Base-by-base conservation (phyloP, 1,140 invertebrate species). In the Aphis craccivora region DNA sequence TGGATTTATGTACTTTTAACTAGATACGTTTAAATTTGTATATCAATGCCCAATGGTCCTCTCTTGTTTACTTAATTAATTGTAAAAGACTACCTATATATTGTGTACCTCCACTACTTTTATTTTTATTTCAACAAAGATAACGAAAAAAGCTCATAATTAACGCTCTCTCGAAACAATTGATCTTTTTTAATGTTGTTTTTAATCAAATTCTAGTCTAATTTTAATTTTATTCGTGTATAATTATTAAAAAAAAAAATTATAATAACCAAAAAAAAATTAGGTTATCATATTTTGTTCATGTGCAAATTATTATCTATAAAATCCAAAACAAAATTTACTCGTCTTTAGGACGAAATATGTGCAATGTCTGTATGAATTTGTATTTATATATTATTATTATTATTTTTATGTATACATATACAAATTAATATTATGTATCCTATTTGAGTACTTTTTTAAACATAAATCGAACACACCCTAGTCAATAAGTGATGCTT, bases 401-500 rank as follows among this genome's bases (percentile, higher is more conserved):
- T 90, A 11, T 53, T 91, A 8, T 91, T 67, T 35, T 76, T 76
- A 76, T 76, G n/a, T 91, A 51, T 83, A 91, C 20, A 76, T 45
- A 51, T 91, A 67, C 11, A 81, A 81, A 81, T 18, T 83, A 84
- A 40, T 83, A 81, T 76, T 53, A 81, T 93, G 48, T 84, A 86
- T 86, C 81, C 43, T 93, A 86, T 67, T 93, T 48, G 91, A 93
- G n/a, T 86, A 93, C 48, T 55, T 86, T 93, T 84, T 93, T 84
- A 48, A 93, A 93, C 81, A 86, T 93, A 86, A 93, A 93, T 93
- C 91, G 91, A 93, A 93, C 81, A 93, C 91, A 93, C 91, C 91
- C 81, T 93, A 93, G 91, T 93, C 91, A 86, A 84, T 93, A 93
- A 93, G 91, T 93, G 81, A 93, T 93, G 91, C 81, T 93, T 93